These are phyloP conservation scores for Helarctos malayanus DNA, from an alignment of 2,797 vertebrate species.

Conservation along the genomic window DNA sequence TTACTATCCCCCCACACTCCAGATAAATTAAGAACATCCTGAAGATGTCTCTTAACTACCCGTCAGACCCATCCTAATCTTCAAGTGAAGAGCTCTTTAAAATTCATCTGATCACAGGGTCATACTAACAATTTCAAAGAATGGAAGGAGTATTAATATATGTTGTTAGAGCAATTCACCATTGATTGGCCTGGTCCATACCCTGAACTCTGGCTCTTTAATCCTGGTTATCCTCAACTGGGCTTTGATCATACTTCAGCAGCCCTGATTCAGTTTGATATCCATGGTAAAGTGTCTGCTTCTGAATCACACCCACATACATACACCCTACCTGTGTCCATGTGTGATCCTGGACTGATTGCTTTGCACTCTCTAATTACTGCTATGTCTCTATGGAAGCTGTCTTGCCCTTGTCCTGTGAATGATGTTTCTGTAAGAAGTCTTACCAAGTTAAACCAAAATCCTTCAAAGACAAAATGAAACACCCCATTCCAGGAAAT, in stretches of 20 bases:
- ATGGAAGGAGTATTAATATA: background rate
- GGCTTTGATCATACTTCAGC: background rate
- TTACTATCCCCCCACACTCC: background rate
- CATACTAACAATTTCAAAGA: background rate
- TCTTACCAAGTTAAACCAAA: background rate
- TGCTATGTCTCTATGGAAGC: background rate
- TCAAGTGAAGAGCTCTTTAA: background rate
- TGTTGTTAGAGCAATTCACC: background rate
- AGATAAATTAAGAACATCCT: background rate
- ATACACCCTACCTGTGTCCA: background rate
- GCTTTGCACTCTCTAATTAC: background rate
- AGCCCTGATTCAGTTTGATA: background rate
- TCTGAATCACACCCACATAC: background rate
- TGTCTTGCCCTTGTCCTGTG: background rate
- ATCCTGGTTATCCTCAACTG: background rate
- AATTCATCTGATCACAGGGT: background rate
- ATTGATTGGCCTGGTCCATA: background rate
- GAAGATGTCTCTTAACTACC: slow-evolving; percentile 20
- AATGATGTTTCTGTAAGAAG: background rate
- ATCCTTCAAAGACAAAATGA: slow-evolving; percentile 12
- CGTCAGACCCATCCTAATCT: background rate
- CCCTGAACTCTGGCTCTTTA: background rate
- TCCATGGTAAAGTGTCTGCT: background rate
- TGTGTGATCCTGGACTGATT: background rate
- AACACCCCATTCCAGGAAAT: background rate